A percentile compares a stretch with the other conserved stretches of the same genome.
Conservation (phyloP, 2,113 vertebrate genomes). For the human (Homo sapiens) region GRCh38 chr3:182019501-182020000, state of each 20-base stretch:
- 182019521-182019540: neutral
- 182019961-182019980: neutral
- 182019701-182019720: conserved; percentile 91
- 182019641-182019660: neutral
- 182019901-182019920: neutral
- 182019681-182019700: neutral
- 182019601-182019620: neutral
- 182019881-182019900: neutral
- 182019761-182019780: conserved; percentile 91
- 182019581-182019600: neutral
- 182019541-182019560: neutral
- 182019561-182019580: neutral
- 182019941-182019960: neutral
- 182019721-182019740: conserved; percentile 92
- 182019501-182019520: neutral
- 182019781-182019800: conserved; percentile 89
- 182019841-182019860: conserved; percentile 90
- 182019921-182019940: too few relatives aligned
- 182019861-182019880: neutral
- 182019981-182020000: neutral
- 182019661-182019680: neutral
- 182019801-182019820: conserved; percentile 84
- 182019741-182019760: conserved; percentile 90
- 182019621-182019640: neutral
- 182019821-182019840: conserved; percentile 81